phyloP scores from a whole-genome alignment of 2,797 vertebrate species.

The Cheirogaleus major region DNA sequence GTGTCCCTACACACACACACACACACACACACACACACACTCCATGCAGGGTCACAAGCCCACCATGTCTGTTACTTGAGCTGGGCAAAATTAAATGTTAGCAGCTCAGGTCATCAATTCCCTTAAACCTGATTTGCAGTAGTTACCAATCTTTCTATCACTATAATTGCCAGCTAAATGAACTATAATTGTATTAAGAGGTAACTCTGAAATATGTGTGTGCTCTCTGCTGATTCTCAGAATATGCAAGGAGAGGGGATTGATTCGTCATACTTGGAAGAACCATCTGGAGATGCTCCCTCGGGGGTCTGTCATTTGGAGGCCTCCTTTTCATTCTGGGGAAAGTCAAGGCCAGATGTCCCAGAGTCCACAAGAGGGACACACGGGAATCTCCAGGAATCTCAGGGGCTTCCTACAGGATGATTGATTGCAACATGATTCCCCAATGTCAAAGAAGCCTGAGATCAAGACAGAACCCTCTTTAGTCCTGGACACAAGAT shows the following conservation, averaged over 20 bases:
- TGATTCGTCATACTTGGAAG: slow-evolving; percentile 69
- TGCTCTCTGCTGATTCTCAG: slow-evolving; percentile 79
- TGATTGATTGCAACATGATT: not conserved
- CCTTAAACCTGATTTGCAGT: slow-evolving; percentile 79
- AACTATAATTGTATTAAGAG: slow-evolving; percentile 87
- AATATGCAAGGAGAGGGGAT: slow-evolving; percentile 67
- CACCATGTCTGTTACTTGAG: not conserved
- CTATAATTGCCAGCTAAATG: slow-evolving; percentile 87
- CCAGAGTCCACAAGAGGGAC: not conserved
- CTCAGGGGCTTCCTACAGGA: not conserved
- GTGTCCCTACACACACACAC: fast-evolving
- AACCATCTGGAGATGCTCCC: not conserved
- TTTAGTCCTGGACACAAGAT: not conserved
- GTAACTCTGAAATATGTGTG: slow-evolving; percentile 86
- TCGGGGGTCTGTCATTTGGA: slow-evolving; percentile 24
- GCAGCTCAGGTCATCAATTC: slow-evolving; percentile 79
- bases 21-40: not conserved
- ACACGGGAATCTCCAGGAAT: not conserved
- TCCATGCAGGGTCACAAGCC: not conserved
- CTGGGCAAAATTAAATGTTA: slow-evolving; percentile 56
- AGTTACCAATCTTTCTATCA: slow-evolving; percentile 87
- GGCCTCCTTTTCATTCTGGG: not conserved
- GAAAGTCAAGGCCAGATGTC: slow-evolving; percentile 19
- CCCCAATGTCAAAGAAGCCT: not conserved
- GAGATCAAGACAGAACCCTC: not conserved